phyloP scores from a whole-genome alignment of 1,140 invertebrate genomes.

The Atta texana region DNA sequence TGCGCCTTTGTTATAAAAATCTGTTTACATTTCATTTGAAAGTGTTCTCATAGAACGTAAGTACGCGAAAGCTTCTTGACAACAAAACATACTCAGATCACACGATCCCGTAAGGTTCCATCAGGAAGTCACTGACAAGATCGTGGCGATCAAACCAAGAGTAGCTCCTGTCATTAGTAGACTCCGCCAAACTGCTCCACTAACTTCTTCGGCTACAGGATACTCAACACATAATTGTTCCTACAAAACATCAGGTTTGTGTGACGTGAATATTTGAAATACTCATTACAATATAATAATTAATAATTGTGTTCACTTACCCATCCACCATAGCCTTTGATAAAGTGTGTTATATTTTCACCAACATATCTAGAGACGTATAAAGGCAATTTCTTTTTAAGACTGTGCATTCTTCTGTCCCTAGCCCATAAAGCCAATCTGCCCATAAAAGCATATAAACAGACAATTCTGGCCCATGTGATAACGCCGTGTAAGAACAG shows the following conservation, averaged over 20 bases:
- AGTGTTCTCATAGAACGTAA: conserved; percentile 81
- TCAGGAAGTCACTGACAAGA: conserved; percentile 84
- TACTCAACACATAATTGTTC: conserved; percentile 88
- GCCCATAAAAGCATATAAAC: conserved; percentile 88
- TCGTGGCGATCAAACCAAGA: conserved; percentile 87
- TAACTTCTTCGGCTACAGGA: conserved; percentile 87
- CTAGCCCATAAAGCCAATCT: conserved; percentile 87
- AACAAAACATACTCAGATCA: conserved; percentile 42
- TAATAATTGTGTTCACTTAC: conserved; percentile 70
- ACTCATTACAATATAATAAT: neutral
- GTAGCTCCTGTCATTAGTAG: conserved; percentile 87
- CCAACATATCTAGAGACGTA: conserved; percentile 84
- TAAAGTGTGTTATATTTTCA: conserved; percentile 83
- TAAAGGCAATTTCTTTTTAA: conserved; percentile 83
- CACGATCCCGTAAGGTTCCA: conserved; percentile 62
- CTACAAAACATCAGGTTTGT: conserved; percentile 76
- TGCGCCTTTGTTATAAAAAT: conserved; percentile 27
- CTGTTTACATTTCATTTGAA: conserved; percentile 59
- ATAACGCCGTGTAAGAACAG: conserved; percentile 87
- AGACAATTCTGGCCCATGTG: conserved; percentile 89
- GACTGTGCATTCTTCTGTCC: conserved; percentile 84
- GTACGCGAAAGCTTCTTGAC: conserved; percentile 77
- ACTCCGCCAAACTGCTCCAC: conserved; percentile 87
- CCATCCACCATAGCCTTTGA: conserved; percentile 85
- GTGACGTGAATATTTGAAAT: neutral